Percentiles rank a stretch among this genome's conserved stretches.
phyloP scores from a whole-genome alignment of 1,140 invertebrate species.

The Cheumatopsyche charites region DNA sequence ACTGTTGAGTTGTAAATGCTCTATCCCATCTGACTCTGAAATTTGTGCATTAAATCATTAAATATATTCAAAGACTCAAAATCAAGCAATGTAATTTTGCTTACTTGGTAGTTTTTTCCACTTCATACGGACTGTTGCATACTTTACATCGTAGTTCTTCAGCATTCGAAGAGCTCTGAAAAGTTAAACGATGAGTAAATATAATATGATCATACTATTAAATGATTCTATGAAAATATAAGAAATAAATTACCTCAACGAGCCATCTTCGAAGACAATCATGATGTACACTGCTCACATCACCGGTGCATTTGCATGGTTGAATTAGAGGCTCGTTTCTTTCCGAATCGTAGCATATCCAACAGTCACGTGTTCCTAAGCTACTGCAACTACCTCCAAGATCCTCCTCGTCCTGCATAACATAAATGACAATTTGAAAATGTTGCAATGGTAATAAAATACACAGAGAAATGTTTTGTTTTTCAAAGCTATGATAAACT shows the following conservation, averaged over 20 bases:
- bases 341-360: conserved; percentile 91
- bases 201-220: too few species aligned
- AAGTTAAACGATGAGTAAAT: conserved; percentile 30
- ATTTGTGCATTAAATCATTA: conserved; percentile 16
- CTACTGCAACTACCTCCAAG: conserved; percentile 58
- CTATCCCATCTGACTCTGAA: conserved; percentile 77
- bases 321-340: conserved; percentile 83
- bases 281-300: conserved; percentile 89
- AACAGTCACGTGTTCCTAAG: conserved; percentile 72
- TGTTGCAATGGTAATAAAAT: too few species aligned
- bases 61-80: not conserved
- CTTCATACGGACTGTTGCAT: conserved; percentile 77
- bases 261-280: conserved; percentile 90
- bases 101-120: conserved; percentile 70
- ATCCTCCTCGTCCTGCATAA: conserved; percentile 59
- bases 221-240: not conserved
- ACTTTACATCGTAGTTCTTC: conserved; percentile 79
- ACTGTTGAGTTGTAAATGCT: conserved; percentile 80
- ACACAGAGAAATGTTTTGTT: too few species aligned
- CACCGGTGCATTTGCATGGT: conserved; percentile 88
- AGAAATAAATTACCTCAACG: conserved; percentile 65
- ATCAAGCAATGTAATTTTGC: too few species aligned
- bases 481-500: not conserved
- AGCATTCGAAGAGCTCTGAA: conserved; percentile 69
- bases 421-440: too few species aligned